Evolutionary conservation across 2,797 vertebrate genomes (phyloP).

Genomic region (Gadopsis marmoratus): DNA sequence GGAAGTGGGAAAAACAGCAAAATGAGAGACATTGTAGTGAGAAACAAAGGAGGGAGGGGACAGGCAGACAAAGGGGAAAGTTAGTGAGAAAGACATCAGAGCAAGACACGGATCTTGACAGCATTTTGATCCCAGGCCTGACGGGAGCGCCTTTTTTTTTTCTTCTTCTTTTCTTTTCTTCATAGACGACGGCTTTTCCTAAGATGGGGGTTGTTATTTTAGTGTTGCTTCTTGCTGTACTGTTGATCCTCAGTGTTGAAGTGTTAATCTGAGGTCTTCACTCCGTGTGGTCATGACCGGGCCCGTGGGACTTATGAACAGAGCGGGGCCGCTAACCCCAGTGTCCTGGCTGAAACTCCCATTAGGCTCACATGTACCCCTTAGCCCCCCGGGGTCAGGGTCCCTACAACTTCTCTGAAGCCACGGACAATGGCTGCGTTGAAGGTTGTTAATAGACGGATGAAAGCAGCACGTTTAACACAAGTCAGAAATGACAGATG

Average conservation of each 20-base stretch:
- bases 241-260: conserved; percentile 65
- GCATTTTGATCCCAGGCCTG: conserved; percentile 59
- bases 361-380: conserved; percentile 54
- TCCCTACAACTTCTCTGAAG: conserved; percentile 36
- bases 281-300: conserved; percentile 47
- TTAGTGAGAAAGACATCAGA: conserved; percentile 46
- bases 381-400: conserved; percentile 47
- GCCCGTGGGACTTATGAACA: conserved; percentile 60
- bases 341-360: conserved; percentile 42
- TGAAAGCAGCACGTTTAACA: neutral
- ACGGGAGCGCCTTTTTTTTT: conserved; percentile 3
- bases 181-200: conserved; percentile 28
- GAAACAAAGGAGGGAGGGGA: conserved; percentile 28
- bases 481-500: neutral
- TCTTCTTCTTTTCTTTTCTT: conserved; percentile 14
- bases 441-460: conserved; percentile 1
- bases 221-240: conserved; percentile 62
- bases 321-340: conserved; percentile 52
- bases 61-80: conserved; percentile 29
- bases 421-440: conserved; percentile 4
- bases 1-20: conserved; percentile 44
- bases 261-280: conserved; percentile 68
- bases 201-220: conserved; percentile 66
- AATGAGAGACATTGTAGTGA: conserved; percentile 36
- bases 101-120: conserved; percentile 53